These are phyloP conservation scores for Drosophila bocki DNA, from an alignment of 1,140 invertebrate genomes.

Conservation along the genomic window DNA sequence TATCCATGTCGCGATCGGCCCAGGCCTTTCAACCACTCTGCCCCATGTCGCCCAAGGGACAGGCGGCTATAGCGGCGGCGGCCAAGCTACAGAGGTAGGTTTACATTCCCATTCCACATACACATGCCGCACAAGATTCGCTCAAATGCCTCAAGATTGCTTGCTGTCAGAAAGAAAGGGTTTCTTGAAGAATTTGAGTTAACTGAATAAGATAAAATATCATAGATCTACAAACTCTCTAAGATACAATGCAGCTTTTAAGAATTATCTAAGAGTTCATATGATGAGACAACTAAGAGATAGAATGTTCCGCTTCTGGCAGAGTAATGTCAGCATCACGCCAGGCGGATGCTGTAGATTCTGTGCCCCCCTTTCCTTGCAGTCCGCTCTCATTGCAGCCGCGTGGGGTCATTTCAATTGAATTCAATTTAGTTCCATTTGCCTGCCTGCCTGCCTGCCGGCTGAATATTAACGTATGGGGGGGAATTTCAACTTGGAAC, in stretches of 20 bases:
- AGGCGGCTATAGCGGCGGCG: conserved; percentile 51
- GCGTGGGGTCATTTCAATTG: conserved; percentile 83
- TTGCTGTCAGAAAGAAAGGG: conserved; percentile 13
- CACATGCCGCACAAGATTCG: conserved; percentile 17
- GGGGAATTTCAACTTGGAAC: conserved; percentile 10
- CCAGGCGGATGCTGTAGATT: conserved; percentile 38
- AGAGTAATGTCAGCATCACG: conserved; percentile 11
- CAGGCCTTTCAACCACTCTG: conserved; percentile 92
- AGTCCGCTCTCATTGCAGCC: conserved; percentile 34
- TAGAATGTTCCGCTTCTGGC: conserved; percentile 5
- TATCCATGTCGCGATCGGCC: conserved; percentile 93
- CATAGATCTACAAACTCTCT: neutral
- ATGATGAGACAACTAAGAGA: conserved; percentile 17
- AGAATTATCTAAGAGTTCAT: neutral
- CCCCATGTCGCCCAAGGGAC: conserved; percentile 90
- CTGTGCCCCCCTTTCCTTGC: neutral
- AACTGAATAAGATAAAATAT: neutral
- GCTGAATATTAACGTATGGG: conserved; percentile 30
- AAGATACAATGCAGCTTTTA: neutral
- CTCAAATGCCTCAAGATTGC: conserved; percentile 36
- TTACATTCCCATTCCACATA: neutral
- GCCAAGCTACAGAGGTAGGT: conserved; percentile 82
- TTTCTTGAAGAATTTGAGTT: neutral
- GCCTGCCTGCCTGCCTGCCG: conserved; percentile 30
- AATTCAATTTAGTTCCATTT: conserved; percentile 82